Evolutionary conservation across 2,888 invertebrate species (phyloP), one percentile per base, ranked within the genome.

Genomic region (Zhuqinia jingwanae): DNA sequence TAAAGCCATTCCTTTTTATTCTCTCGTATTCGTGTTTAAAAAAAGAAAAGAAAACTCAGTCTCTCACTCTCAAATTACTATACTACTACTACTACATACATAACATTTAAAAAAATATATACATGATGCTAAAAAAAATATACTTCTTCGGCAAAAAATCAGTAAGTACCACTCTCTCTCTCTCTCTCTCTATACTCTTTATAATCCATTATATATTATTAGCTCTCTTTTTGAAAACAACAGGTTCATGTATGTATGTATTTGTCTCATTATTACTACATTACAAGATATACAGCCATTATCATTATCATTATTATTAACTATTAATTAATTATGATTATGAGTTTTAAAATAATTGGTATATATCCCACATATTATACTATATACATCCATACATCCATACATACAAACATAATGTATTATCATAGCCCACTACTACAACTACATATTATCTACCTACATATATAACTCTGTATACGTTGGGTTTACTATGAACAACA

Each of bases 1-100:
- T 81, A 86, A 86, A 47, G 73, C 50, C 85, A 86, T 86, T 85
- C 81, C 86, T 86, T 81, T 86, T 27, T 81, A 86, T 76, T 58
- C 58, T 78, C 60, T 78, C 36, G 77, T 77, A 77, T 77, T 77
- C 77, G 45, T 60, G 27, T 58, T 78, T 60, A 77, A 77, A 77
- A 45, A n/a, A n/a, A n/a, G n/a, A n/a, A n/a, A n/a, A 36, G 5
- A 36, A 36, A 36, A 6, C 8, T 36, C 36, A 36, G 36, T 36
- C 36, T 36, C 36, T 77, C 75, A 58, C 42, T 76, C 47, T 73
- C 73, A 27, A 50, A 45, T 53, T 73, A 47, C 25, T 3, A 50
- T 22, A 11, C 15, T 22, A 70, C 22, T 25, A 25, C 47, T 47
- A 70, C 70, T n/a, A 50, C 36, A 36, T 36, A 50, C 15, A n/a